Conservation (phyloP, 2,797 vertebrate species). For the Paedocypris micromegethes region DNA sequence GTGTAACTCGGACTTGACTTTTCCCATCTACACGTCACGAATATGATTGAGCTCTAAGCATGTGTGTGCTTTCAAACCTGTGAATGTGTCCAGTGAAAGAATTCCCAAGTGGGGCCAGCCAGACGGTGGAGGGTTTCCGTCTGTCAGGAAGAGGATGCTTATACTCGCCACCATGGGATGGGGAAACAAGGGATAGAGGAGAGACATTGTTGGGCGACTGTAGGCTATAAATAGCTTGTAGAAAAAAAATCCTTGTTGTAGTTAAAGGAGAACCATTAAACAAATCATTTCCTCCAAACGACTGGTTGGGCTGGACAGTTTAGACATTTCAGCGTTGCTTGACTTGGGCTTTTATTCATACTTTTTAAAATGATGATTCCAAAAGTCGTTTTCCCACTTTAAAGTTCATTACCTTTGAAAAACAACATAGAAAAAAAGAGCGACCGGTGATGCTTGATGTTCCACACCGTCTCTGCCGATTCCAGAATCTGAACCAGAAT, state of each 20-base stretch:
- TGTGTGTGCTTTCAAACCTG: conserved; percentile 12
- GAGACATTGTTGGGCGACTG: conserved; percentile 14
- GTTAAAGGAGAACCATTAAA: background rate
- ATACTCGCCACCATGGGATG: conserved; percentile 2
- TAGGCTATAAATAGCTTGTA: conserved; percentile 12
- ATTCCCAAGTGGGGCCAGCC: conserved; percentile 1
- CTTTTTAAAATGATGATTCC: too few species aligned
- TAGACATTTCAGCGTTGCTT: too few species aligned
- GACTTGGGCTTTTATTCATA: too few species aligned
- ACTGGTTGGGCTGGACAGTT: background rate
- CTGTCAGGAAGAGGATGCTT: conserved; percentile 32
- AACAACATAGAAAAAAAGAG: too few species aligned
- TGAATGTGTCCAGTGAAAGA: conserved; percentile 8
- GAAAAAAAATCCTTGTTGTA: background rate
- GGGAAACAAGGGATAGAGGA: conserved; percentile 12
- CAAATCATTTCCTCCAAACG: background rate
- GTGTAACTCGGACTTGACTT: background rate
- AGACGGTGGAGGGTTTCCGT: conserved; percentile 27
- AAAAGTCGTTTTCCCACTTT: too few species aligned
- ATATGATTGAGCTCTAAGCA: conserved; percentile 9
- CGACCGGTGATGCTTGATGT: too few species aligned
- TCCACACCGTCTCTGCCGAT: too few species aligned
- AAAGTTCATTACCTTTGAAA: too few species aligned
- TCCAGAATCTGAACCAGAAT: too few species aligned
- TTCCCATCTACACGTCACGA: conserved; percentile 9